phyloP scores from a whole-genome alignment of 1,140 invertebrate genomes.

The Schlechtendalia chinensis region DNA sequence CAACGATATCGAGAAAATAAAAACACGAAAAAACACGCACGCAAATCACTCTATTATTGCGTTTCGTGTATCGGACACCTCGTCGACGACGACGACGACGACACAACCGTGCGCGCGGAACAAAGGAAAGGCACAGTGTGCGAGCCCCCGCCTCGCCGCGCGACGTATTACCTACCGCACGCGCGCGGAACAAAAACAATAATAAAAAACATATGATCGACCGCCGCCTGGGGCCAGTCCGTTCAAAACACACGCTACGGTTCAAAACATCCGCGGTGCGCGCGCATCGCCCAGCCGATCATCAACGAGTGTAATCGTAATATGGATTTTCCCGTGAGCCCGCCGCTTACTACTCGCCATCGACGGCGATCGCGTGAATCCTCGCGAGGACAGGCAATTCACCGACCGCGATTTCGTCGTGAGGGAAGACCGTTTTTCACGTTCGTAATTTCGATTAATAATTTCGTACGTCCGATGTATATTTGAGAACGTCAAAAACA shows the following conservation, averaged over 20 bases:
- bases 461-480: too few relatives aligned
- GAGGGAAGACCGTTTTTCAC: too few relatives aligned
- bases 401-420: too few relatives aligned
- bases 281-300: neutral
- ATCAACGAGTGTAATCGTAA: neutral
- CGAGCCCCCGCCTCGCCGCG: neutral
- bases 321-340: neutral
- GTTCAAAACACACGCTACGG: conserved; percentile 7
- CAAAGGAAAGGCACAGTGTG: conserved; percentile 35
- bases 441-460: too few relatives aligned
- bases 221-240: conserved; percentile 4
- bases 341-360: too few relatives aligned
- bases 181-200: conserved; percentile 47
- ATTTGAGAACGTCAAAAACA: too few relatives aligned
- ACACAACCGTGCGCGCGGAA: conserved; percentile 23
- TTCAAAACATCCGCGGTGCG: conserved; percentile 26
- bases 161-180: conserved; percentile 36
- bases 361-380: too few relatives aligned
- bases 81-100: neutral
- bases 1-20: neutral
- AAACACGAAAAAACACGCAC: neutral
- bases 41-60: neutral
- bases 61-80: neutral
- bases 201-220: conserved; percentile 50
- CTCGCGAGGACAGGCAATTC: too few relatives aligned